phyloP scores from a whole-genome alignment of 2,888 invertebrate species.

The Leucophenga montana region DNA sequence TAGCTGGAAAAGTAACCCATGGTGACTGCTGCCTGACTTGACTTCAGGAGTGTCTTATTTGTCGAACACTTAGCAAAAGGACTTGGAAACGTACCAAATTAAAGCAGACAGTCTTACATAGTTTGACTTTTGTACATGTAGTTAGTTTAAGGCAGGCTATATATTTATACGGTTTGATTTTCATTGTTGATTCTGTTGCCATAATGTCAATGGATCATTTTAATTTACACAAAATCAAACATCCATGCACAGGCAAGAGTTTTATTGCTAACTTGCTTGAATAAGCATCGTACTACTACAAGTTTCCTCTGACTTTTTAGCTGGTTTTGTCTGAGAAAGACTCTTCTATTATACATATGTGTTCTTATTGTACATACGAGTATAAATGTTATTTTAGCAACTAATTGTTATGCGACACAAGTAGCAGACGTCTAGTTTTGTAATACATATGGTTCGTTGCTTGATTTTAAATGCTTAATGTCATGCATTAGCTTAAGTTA shows the following conservation, averaged over 20 bases:
- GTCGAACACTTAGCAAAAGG: conserved; percentile 20
- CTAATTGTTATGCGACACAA: conserved; percentile 57
- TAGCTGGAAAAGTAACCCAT: no score
- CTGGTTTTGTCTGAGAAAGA: conserved; percentile 22
- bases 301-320: not conserved
- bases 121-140: not conserved
- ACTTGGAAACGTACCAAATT: conserved; percentile 5
- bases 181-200: conserved; percentile 26
- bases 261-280: not conserved
- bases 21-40: no score
- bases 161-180: conserved; percentile 13
- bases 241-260: no score
- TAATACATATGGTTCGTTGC: not conserved
- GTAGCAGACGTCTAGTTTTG: conserved; percentile 33
- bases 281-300: not conserved
- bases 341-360: conserved; percentile 20
- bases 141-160: not conserved
- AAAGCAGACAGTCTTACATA: conserved; percentile 2
- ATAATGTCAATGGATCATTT: conserved; percentile 54
- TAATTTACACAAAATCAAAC: conserved; percentile 59
- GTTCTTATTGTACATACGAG: conserved; percentile 45
- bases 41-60: conserved; percentile 22
- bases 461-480: conserved; percentile 25
- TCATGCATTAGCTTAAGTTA: conserved; percentile 1
- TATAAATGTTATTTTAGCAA: conserved; percentile 21